Conservation (phyloP, 92 coral and sea anemone species). For the Parazoanthus darwini region DNA sequence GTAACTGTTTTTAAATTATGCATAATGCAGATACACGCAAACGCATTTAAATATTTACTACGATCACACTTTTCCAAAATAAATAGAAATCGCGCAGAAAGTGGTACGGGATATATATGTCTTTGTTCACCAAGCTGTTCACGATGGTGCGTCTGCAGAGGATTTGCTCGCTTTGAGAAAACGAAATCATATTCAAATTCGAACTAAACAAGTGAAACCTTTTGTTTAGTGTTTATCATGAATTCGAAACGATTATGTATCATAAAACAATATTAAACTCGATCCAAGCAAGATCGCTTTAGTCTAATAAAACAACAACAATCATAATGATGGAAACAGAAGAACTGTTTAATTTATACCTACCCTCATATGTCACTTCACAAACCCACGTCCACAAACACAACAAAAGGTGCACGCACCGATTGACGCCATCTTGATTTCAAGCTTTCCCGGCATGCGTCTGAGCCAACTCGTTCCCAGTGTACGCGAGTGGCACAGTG, state of each 20-base stretch:
- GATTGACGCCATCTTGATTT: slow-evolving; percentile 39
- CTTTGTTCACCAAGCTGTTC: neutral
- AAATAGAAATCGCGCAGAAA: neutral
- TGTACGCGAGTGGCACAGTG: no score
- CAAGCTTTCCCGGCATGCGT: slow-evolving; percentile 41
- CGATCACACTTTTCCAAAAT: neutral
- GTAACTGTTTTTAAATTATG: neutral
- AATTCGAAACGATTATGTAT: neutral
- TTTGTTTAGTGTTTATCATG: neutral
- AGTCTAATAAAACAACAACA: neutral
- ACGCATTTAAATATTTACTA: neutral
- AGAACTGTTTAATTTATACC: neutral
- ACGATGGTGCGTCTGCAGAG: neutral
- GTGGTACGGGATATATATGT: neutral
- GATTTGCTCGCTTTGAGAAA: neutral
- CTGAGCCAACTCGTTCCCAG: neutral
- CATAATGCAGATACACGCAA: neutral
- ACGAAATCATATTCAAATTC: slow-evolving; percentile 10
- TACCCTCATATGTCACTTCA: slow-evolving; percentile 18
- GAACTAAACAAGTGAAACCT: neutral
- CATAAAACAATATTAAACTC: neutral
- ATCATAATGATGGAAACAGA: neutral
- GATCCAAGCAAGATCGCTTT: neutral
- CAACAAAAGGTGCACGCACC: slow-evolving; percentile 33
- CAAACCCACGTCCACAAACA: neutral